Percentiles rank a stretch among this genome's conserved stretches.
Evolutionary conservation across 1,140 invertebrate genomes (phyloP).

Genomic region (Calliphora vicina): DNA sequence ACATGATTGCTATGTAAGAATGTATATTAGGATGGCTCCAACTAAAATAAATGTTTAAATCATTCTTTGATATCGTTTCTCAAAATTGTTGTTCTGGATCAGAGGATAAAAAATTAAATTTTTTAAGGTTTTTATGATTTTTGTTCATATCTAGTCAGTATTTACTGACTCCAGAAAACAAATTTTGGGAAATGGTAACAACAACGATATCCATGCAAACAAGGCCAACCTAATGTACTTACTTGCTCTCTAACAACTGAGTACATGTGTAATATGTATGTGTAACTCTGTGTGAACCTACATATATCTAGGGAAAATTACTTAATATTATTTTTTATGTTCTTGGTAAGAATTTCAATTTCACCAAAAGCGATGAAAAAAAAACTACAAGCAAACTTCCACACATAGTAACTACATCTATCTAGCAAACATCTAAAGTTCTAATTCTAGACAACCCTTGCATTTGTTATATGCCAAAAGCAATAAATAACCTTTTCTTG

Average conservation of each 20-base stretch:
- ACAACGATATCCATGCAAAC: not conserved
- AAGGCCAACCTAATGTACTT: not conserved
- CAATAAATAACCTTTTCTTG: conserved; percentile 6
- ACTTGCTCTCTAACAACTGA: not conserved
- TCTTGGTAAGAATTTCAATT: not conserved
- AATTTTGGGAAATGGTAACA: no score
- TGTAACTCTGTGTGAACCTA: no score
- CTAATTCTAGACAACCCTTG: conserved; percentile 2
- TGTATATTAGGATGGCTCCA: no score
- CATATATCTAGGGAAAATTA: conserved; percentile 8
- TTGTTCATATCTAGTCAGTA: no score
- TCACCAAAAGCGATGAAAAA: not conserved
- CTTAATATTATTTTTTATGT: conserved; percentile 17
- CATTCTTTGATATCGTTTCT: no score
- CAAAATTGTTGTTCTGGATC: no score
- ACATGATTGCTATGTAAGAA: no score
- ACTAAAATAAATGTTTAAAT: no score
- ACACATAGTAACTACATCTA: no score
- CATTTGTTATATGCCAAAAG: conserved; percentile 8
- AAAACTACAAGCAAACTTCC: not conserved
- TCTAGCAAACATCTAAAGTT: not conserved
- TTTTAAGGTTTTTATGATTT: no score
- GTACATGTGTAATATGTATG: not conserved
- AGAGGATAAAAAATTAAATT: no score
- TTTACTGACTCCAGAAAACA: no score